Evolutionary conservation across 2,888 invertebrate species (phyloP), one percentile per base, ranked within the genome.

Genomic region (Tyria jacobaeae): DNA sequence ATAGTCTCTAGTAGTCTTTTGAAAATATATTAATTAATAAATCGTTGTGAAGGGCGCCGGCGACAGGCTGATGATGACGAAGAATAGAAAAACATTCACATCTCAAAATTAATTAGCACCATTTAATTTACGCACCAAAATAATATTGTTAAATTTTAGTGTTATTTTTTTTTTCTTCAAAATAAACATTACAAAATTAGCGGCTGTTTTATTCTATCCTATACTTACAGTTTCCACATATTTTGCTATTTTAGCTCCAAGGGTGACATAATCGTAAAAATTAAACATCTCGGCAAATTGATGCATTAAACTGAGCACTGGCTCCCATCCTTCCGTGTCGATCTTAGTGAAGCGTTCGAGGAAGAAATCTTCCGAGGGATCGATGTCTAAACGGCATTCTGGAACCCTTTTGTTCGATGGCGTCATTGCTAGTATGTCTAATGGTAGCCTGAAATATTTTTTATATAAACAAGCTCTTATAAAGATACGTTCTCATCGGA

Each of bases 201-300:
- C 15, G 9, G n/a, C 15, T 39, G 15, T 39, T 53, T 53, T 27
- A 53, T 39, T 53, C n/a, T 17, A 41, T 41, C 1, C 25, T 17
- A 34, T 66, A 85, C 92, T 89, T 63, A 93, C 93, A 67, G 76
- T 71, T 5, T 93, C 93, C 7, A 92, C 77, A 70, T 89, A 91
- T 76, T 78, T 88, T 1, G 91, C 85, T 27, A 93, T 83, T 71
- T 89, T 91, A 12, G 89, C 79, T 0, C 93, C 93, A 2, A 93
- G 72, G 0, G 75, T 72, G 12, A 73, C 71, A 56, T 84, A 90
- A 52, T 92, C 91, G 37, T 81, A 84, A 39, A 75, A 82, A 49
- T 84, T 78, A 75, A 89, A 89, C 52, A 89, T 70, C 51, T 90
- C 91, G 0, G 87, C 79, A 54, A 92, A 83, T 71, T 90, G 87